Percentiles rank a stretch among this genome's conserved stretches.
Evolutionary conservation across 1,140 invertebrate genomes (phyloP).

Genomic region (Drosophila setifemur): DNA sequence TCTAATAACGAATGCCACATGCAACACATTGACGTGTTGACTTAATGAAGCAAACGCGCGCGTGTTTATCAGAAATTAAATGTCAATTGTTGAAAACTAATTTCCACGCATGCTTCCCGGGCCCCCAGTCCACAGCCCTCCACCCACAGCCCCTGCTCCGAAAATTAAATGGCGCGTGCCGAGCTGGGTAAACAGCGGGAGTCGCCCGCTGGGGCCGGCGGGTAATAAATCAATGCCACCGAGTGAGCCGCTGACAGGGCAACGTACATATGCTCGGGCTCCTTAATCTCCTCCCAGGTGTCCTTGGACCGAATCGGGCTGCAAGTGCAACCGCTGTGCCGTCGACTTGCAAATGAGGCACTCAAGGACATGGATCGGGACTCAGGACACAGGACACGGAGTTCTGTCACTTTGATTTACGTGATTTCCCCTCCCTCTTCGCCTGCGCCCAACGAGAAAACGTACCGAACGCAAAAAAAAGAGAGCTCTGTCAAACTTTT

Average conservation of each 20-base stretch:
- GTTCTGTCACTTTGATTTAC: conserved; percentile 72
- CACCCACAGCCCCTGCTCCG: not conserved
- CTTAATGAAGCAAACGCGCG: conserved; percentile 73
- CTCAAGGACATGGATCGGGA: conserved; percentile 5
- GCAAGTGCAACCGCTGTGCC: conserved; percentile 23
- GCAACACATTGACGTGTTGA: conserved; percentile 72
- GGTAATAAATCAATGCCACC: conserved; percentile 62
- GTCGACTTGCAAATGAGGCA: conserved; percentile 22
- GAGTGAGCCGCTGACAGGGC: conserved; percentile 52
- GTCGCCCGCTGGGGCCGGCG: not conserved
- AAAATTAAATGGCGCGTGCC: conserved; percentile 70
- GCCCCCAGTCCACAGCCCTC: not conserved
- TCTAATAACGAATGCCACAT: conserved; percentile 73
- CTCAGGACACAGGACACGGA: conserved; percentile 12
- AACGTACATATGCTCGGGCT: conserved; percentile 52
- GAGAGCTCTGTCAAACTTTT: conserved; percentile 48
- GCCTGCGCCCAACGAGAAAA: not conserved
- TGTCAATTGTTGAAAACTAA: conserved; percentile 81
- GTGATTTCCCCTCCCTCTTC: conserved; percentile 33
- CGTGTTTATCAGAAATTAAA: conserved; percentile 81
- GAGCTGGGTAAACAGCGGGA: conserved; percentile 30
- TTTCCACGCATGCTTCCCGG: conserved; percentile 42
- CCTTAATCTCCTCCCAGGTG: conserved; percentile 35
- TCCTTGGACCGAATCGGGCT: conserved; percentile 10
- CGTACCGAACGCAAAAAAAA: not conserved